Evolutionary conservation across 2,113 vertebrate species (phyloP), one percentile per base, ranked within the genome.

Genomic region (Butorides virescens): DNA sequence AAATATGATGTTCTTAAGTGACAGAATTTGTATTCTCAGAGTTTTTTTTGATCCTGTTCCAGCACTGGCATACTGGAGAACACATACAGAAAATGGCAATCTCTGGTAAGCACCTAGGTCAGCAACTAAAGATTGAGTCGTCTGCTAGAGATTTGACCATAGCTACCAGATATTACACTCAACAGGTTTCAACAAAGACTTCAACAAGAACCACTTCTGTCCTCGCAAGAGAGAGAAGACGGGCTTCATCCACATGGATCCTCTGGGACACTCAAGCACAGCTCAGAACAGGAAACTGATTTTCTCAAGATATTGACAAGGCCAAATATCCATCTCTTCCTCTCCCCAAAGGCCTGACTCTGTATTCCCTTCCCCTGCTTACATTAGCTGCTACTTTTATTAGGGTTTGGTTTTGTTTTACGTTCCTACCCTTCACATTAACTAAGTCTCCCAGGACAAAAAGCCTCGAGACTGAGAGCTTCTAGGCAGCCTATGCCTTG

Each of bases 1-100:
- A 55, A 20, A 32, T 18, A 13, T 0, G 5, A 14, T 0, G 7
- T 15, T 19, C 52, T 67, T 10, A 27, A 37, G 11, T 25, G 17
- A n/a, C 25, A 85, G 15, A 34, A 53, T 62, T 39, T 47, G 16
- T 12, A 10, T 7, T 75, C 42, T 44, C 34, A 30, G 4, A 15
- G 7, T 0, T 11, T 27, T 49, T 49, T 61, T 50, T 46, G 5
- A 29, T 62, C 37, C 39, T 20, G 5, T 59, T 86, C 37, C 18
- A 53, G 70, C 59, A 8, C 10, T 10, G 10, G 19, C 32, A 23
- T 23, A 1, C 20, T 30, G 47, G 10, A 30, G 29, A 58, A 30
- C 1, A 0, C 56, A 17, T 46, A 50, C 5, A 65, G 42, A n/a
- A 65, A 79, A 39, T 15, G 11, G 36, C 36, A 72, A 36, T 36